Percentiles rank a stretch among this genome's conserved stretches.
Evolutionary conservation across 2,113 vertebrate genomes (phyloP).

Genomic region (Aleadryas rufinucha): DNA sequence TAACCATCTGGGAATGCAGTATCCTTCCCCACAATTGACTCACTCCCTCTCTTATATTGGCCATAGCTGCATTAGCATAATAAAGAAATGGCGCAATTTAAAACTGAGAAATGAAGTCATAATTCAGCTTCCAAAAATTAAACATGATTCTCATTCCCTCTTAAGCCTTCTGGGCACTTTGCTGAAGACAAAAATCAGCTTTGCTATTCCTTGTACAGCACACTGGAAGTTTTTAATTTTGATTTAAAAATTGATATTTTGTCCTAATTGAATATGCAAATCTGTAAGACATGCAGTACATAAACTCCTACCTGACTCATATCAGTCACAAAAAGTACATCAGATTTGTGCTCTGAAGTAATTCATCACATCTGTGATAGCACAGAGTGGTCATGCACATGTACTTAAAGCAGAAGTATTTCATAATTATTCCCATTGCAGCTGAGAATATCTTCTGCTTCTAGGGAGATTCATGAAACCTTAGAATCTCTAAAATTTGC

Average conservation of each 20-base stretch:
- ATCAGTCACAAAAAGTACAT: neutral
- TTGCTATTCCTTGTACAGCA: neutral
- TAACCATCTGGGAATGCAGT: accelerated
- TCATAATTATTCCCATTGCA: neutral
- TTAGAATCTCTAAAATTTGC: neutral
- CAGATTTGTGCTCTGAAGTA: neutral
- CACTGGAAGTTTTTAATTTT: neutral
- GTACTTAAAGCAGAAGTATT: neutral
- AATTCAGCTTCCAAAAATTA: neutral
- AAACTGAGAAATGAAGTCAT: neutral
- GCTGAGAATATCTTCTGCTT: neutral
- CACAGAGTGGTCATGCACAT: neutral
- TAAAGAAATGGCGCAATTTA: neutral
- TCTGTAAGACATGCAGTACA: neutral
- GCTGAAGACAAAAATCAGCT: neutral
- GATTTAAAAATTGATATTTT: neutral
- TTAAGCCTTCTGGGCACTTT: neutral
- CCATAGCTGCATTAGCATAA: neutral
- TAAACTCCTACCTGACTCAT: neutral
- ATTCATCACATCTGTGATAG: neutral
- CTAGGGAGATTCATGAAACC: neutral
- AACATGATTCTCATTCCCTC: neutral
- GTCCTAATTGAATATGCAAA: neutral
- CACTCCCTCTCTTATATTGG: neutral
- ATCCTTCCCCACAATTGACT: neutral